Base-by-base conservation (phyloP, 2,888 invertebrate species). In the Gibbula magus region DNA sequence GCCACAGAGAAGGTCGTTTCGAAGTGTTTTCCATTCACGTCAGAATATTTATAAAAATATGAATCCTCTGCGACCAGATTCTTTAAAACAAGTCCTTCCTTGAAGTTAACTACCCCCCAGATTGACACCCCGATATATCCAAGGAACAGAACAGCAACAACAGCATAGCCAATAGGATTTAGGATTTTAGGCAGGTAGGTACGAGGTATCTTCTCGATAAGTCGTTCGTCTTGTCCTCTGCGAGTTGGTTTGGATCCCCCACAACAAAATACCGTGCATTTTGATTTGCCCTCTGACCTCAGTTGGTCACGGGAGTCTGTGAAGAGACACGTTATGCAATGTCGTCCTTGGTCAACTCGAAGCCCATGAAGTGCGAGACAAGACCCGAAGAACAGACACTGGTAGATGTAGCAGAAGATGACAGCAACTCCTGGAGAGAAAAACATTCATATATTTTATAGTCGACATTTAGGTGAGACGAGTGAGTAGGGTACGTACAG, bases 231-330 rank as follows among this genome's bases (percentile, higher is more conserved):
- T 20, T 87, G 85, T n/a, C 66, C 77, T 5, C 79, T 61, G 8
- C 66, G 74, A 16, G 78, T 78, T 0, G 89, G 88, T 7, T 82
- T 81, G 7, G 82, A 75, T 8, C 88, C 89, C 2, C 85, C 79
- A 80, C 89, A 89, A 74, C 89, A 96, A 54, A 80, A 76, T 16
- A 83, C 74, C 32, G 75, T 77, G 25, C 84, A 84, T n/a, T 73
- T 77, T 22, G 53, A 67, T 13, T 77, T 54, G 0, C 82, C 83
- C 18, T 83, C 70, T 4, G 81, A 75, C 80, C 81, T 81, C 54
- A 86, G 61, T 22, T 88, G 84, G 2, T 82, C 81, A 16, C 86
- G 81, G 18, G 79, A 82, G 10, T 82, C 84, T 22, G 81, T 76
- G 16, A 77, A 77, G 29, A 73, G 39, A 75, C 88, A 88, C 10